phyloP scores from a whole-genome alignment of 1,140 invertebrate species.

The Holotrichia oblita region DNA sequence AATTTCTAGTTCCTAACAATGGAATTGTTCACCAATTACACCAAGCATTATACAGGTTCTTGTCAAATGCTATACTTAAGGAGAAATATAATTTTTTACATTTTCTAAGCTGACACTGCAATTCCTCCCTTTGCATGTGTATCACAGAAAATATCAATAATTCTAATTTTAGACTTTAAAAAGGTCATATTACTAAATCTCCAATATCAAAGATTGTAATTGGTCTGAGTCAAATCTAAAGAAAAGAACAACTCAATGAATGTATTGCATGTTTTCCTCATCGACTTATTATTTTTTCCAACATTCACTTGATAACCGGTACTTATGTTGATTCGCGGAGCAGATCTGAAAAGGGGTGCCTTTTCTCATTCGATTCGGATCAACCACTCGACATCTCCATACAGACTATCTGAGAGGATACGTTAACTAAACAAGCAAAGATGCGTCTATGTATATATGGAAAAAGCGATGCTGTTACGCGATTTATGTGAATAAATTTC shows the following conservation, averaged over 20 bases:
- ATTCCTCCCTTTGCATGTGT: no score
- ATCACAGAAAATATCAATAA: no score
- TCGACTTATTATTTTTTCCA: background rate
- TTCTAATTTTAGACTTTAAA: no score
- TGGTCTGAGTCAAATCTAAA: background rate
- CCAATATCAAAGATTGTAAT: no score
- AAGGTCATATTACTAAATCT: no score
- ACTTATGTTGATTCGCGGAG: background rate
- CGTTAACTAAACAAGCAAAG: slow-evolving; percentile 1
- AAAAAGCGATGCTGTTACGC: background rate
- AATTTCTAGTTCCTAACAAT: no score
- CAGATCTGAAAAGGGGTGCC: background rate
- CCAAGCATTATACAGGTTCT: no score
- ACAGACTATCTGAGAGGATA: background rate
- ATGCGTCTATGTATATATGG: background rate
- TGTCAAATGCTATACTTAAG: no score
- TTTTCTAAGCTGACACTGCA: no score
- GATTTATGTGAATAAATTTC: background rate
- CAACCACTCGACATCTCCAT: background rate
- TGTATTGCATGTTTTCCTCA: background rate
- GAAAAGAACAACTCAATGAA: background rate
- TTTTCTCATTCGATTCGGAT: slow-evolving; percentile 2
- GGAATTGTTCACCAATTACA: no score
- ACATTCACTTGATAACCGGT: background rate
- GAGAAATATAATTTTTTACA: no score